phyloP scores from a whole-genome alignment of 2,113 vertebrate genomes.

The Heteronetta atricapilla region DNA sequence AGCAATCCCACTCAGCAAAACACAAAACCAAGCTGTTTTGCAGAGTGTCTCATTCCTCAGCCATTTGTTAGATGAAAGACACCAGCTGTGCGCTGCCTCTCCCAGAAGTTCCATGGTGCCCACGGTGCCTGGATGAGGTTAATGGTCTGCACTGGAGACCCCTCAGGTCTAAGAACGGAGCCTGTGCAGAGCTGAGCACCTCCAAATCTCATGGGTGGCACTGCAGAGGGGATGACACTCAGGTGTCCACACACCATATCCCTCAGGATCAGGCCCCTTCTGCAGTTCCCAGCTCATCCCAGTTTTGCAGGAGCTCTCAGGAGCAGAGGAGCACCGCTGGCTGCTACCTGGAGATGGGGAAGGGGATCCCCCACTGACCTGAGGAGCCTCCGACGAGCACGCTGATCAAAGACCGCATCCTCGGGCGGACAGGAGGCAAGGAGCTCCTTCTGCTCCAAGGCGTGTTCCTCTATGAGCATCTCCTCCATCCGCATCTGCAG shows the following conservation, averaged over 20 bases:
- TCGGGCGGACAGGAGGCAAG: accelerated
- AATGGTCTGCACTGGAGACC: neutral
- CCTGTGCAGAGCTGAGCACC: neutral
- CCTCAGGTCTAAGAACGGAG: neutral
- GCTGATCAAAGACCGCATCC: neutral
- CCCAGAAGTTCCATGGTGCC: neutral
- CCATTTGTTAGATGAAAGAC: neutral
- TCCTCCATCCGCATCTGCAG: constrained; percentile 81
- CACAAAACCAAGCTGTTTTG: neutral
- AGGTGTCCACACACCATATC: neutral
- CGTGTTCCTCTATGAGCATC: constrained; percentile 72
- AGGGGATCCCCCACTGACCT: constrained; percentile 60
- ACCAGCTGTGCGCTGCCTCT: neutral
- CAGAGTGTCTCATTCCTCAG: neutral
- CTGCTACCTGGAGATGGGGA: neutral
- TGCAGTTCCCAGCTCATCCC: neutral
- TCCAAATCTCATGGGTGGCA: neutral
- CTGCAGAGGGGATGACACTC: neutral
- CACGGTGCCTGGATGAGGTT: neutral
- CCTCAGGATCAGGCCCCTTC: neutral
- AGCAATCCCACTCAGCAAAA: neutral
- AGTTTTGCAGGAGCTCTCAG: neutral
- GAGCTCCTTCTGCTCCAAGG: constrained; percentile 41
- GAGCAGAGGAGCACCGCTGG: neutral
- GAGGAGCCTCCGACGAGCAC: constrained; percentile 53